Evolutionary conservation across 2,888 invertebrate genomes (phyloP).

Genomic region (Trissolcus japonicus): DNA sequence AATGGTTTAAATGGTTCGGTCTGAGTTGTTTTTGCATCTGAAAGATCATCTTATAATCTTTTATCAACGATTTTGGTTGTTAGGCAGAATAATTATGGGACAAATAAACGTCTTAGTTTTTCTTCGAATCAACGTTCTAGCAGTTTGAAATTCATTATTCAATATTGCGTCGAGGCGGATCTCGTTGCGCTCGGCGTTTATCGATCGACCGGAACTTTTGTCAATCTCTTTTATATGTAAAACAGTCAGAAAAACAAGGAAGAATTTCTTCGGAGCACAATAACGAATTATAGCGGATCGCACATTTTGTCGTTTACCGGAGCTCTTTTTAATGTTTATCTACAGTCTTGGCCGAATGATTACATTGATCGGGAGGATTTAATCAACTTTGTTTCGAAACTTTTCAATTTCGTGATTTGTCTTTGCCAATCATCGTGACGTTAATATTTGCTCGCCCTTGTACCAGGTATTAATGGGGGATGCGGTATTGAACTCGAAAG

Average conservation of each 20-base stretch:
- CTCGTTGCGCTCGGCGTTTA: conserved; percentile 6
- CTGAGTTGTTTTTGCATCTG: background rate
- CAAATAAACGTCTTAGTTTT: conserved; percentile 13
- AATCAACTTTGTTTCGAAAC: conserved; percentile 36
- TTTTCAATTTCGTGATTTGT: conserved; percentile 37
- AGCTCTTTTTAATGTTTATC: conserved; percentile 1
- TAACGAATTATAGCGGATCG: conserved; percentile 28
- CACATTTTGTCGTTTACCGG: conserved; percentile 30
- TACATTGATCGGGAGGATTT: conserved; percentile 30
- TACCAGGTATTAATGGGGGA: conserved; percentile 22
- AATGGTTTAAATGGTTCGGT: too few relatives aligned
- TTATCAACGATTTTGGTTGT: conserved; percentile 26
- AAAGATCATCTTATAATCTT: background rate
- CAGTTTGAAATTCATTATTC: conserved; percentile 28
- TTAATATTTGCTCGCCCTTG: conserved; percentile 37
- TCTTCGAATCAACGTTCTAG: conserved; percentile 30
- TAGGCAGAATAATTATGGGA: conserved; percentile 23
- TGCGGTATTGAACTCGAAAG: conserved; percentile 47
- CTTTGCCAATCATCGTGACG: conserved; percentile 15
- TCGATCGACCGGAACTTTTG: conserved; percentile 31
- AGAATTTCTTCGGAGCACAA: conserved; percentile 40
- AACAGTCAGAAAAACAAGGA: conserved; percentile 26
- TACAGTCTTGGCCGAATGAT: conserved; percentile 22
- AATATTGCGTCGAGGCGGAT: conserved; percentile 19
- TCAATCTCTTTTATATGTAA: conserved; percentile 49